phyloP scores from a whole-genome alignment of 30 jellyfish, hydroid and myxozoan genomes.

The Aurelia coerulea region DNA sequence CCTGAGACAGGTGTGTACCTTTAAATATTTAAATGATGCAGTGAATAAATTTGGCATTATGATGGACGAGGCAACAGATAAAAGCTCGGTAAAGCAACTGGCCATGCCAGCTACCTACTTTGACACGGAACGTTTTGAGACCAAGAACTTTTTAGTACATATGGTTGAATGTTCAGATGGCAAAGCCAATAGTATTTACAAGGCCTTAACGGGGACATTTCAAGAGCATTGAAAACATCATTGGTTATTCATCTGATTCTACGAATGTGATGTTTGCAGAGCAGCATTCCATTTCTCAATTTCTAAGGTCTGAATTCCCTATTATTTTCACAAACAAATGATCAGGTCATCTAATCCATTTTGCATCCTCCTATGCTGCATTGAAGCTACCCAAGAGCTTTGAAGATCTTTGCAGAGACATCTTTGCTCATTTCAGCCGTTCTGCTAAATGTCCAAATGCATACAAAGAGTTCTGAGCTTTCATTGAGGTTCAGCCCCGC shows the following conservation, averaged over 20 bases:
- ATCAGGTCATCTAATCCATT: conserved; percentile 58
- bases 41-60: neutral
- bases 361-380: conserved; percentile 66
- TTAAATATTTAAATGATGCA: conserved; percentile 1
- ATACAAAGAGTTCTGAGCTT: conserved; percentile 31
- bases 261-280: conserved; percentile 79
- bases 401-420: conserved; percentile 58
- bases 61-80: conserved; percentile 64
- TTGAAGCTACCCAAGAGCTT: conserved; percentile 50
- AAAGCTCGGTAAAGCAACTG: conserved; percentile 33
- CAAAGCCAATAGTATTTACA: too few relatives aligned
- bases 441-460: conserved; percentile 63
- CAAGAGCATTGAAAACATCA: too few relatives aligned
- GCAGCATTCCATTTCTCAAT: conserved; percentile 43
- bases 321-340: conserved; percentile 37
- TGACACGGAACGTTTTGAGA: too few relatives aligned
- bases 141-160: too few relatives aligned
- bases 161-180: too few relatives aligned
- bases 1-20: too few relatives aligned
- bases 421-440: too few relatives aligned
- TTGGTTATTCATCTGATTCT: conserved; percentile 68
- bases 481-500: conserved; percentile 39
- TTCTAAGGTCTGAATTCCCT: conserved; percentile 26
- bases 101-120: too few relatives aligned
- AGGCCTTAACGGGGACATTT: too few relatives aligned